Conservation (phyloP, 2,797 vertebrate genomes). For the Fistularia tabacaria region DNA sequence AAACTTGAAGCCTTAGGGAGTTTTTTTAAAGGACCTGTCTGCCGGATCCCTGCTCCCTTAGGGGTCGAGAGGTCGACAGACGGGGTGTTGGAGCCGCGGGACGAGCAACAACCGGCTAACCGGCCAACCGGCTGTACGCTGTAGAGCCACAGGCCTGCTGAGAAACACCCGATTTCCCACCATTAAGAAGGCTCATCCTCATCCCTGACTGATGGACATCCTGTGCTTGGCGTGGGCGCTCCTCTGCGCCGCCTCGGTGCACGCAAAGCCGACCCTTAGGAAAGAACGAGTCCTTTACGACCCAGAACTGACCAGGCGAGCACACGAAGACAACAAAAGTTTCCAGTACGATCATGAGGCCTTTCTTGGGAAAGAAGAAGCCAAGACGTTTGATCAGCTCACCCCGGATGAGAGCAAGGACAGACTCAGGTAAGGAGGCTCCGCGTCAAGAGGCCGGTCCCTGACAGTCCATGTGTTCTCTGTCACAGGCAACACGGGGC, state of each 20-base stretch:
- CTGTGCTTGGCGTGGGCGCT: slow-evolving; percentile 54
- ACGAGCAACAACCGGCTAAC: slow-evolving; percentile 1
- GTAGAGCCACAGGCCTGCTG: slow-evolving; percentile 23
- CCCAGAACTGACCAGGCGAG: slow-evolving; percentile 68
- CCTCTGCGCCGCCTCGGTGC: slow-evolving; percentile 52
- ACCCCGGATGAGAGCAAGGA: slow-evolving; percentile 90
- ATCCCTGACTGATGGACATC: slow-evolving; percentile 61
- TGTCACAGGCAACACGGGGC: not conserved
- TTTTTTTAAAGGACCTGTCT: not conserved
- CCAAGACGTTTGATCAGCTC: slow-evolving; percentile 92
- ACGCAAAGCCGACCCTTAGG: slow-evolving; percentile 83
- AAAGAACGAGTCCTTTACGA: slow-evolving; percentile 86
- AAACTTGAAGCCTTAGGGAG: slow-evolving; percentile 12
- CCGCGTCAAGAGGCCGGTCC: too few species aligned
- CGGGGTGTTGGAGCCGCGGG: slow-evolving; percentile 2
- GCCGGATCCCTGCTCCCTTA: not conserved
- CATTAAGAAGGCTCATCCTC: slow-evolving; percentile 9
- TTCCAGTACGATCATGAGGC: slow-evolving; percentile 95
- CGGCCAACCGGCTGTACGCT: not conserved
- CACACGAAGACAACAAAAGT: slow-evolving; percentile 84
- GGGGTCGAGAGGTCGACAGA: not conserved
- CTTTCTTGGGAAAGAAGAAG: slow-evolving; percentile 92
- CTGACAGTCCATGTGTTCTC: not conserved
- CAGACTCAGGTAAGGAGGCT: slow-evolving; percentile 81
- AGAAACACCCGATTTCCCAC: slow-evolving; percentile 1